Conservation (phyloP, 2,797 vertebrate species). For the Macrochelys suwanniensis region DNA sequence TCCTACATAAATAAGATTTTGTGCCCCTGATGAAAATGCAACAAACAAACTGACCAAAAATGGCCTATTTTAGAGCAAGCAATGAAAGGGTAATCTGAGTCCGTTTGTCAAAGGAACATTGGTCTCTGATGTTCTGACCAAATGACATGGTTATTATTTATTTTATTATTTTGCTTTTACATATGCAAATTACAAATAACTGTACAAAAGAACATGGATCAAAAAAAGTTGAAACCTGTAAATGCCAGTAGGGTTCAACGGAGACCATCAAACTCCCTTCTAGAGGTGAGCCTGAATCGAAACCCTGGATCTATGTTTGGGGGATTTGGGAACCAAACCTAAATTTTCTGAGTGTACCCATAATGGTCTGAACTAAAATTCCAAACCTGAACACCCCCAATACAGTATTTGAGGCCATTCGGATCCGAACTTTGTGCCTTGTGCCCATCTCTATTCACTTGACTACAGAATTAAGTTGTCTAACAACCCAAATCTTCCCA, state of each 20-base stretch:
- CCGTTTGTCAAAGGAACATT: constrained; percentile 23
- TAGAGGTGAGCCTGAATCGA: background rate
- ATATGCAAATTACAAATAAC: background rate
- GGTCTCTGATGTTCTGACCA: constrained; percentile 29
- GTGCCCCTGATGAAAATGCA: constrained; percentile 49
- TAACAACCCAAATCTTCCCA: background rate
- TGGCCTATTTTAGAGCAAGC: constrained; percentile 53
- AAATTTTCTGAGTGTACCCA: background rate
- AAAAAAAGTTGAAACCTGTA: constrained; percentile 2
- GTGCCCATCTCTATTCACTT: rapidly evolving
- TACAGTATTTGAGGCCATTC: background rate
- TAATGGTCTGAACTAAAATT: background rate
- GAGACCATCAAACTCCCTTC: background rate
- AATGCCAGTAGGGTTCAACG: background rate
- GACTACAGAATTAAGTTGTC: background rate
- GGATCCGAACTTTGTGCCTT: background rate
- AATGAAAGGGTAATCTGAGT: constrained; percentile 56
- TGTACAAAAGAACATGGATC: background rate
- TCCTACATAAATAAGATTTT: constrained; percentile 36
- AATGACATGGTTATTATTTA: background rate
- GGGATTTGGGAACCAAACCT: background rate
- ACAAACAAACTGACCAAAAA: constrained; percentile 64
- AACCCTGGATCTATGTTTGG: background rate
- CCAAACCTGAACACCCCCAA: background rate
- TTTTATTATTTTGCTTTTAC: background rate